Evolutionary conservation across 2,797 vertebrate genomes (phyloP), one percentile per base, ranked within the genome.

Genomic region (Schizopygopsis pylzovi): DNA sequence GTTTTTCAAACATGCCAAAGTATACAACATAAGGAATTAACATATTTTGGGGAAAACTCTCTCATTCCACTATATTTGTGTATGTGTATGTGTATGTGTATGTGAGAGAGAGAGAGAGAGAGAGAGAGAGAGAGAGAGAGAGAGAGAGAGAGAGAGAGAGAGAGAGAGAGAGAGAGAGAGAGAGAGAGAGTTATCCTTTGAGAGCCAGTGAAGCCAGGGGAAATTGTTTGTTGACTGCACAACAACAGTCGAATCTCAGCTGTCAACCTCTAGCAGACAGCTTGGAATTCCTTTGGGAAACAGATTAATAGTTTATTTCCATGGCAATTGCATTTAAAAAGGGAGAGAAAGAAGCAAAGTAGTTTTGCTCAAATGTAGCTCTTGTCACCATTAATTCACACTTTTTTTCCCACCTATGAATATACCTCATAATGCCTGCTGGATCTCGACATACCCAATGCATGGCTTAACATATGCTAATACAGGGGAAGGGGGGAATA

Each of bases 191-290:
- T 92, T 91, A 92, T 92, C 94, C 91, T 95, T 96, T 96, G 93
- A 96, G 94, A 95, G 89, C 93, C 95, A 96, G 92, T 95, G 95
- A 96, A 95, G 95, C 95, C 93, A 94, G 91, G 95, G 93, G 91
- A 95, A 96, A 96, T 95, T 95, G 95, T 96, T 96, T 96, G 95
- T 96, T 95, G 95, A 95, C 95, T 94, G 91, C 93, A 95, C 94
- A 96, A 95, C 94, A 95, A 95, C 90, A 92, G 84, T 93, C 91
- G 93, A 92, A 91, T 90, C 92, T 94, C 92, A 90, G 92, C 94
- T 95, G 96, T 95, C 95, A 95, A 92, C 92, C 92, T 91, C 82
- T 84, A 82, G 89, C 90, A 89, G 92, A 92, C 91, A 90, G 87
- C 90, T 90, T 93, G 92, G 93, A 96, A 95, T 95, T 94, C 94